Evolutionary conservation across 1,140 invertebrate genomes (phyloP).

Genomic region (Drosophila kikkawai): DNA sequence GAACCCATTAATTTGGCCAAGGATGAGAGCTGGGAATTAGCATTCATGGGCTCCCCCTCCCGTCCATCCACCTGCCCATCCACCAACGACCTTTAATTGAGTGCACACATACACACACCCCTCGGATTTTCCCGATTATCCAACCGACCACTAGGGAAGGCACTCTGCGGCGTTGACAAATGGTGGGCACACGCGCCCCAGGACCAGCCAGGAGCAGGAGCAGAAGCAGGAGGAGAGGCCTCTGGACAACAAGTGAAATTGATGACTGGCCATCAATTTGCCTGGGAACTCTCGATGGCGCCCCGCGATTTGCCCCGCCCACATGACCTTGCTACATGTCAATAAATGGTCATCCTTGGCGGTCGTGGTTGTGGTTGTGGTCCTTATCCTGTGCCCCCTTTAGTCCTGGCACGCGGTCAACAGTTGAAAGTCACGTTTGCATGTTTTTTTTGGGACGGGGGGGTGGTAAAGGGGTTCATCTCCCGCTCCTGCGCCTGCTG

Average conservation of each 20-base stretch:
- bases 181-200: constrained; percentile 39
- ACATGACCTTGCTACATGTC: constrained; percentile 74
- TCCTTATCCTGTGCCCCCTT: constrained; percentile 4
- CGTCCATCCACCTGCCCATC: constrained; percentile 30
- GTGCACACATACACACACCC: constrained; percentile 46
- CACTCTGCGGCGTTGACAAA: constrained; percentile 62
- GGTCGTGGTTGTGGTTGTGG: background rate
- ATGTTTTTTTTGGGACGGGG: background rate
- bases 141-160: constrained; percentile 6
- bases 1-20: constrained; percentile 19
- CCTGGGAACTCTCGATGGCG: constrained; percentile 36
- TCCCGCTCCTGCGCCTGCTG: background rate
- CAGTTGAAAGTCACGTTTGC: constrained; percentile 81
- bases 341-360: constrained; percentile 67
- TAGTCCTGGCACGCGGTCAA: constrained; percentile 65
- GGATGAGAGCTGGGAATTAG: constrained; percentile 43
- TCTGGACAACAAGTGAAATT: constrained; percentile 76
- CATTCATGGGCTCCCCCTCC: constrained; percentile 25
- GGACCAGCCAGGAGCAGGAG: background rate
- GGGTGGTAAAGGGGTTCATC: constrained; percentile 5
- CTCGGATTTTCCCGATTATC: background rate
- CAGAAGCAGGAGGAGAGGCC: constrained; percentile 4
- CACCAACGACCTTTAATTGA: constrained; percentile 63
- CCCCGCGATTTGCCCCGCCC: constrained; percentile 56
- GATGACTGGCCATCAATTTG: constrained; percentile 83